Evolutionary conservation across 1,140 invertebrate genomes (phyloP).

Genomic region (Campodea augens): DNA sequence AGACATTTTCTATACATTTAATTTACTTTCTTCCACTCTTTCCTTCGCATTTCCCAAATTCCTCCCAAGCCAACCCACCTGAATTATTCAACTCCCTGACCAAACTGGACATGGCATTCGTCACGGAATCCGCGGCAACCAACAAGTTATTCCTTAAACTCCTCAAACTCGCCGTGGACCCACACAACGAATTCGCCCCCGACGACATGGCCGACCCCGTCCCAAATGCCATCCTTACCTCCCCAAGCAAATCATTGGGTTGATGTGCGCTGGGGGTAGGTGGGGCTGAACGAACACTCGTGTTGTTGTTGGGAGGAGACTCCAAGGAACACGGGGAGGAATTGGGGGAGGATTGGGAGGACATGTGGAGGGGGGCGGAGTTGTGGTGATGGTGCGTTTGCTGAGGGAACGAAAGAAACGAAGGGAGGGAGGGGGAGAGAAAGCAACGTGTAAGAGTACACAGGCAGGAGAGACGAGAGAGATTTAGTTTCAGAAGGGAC

Average conservation of each 20-base stretch:
- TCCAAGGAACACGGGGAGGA: slow-evolving; percentile 78
- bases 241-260: slow-evolving; percentile 16
- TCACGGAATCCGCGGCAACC: slow-evolving; percentile 84
- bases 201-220: slow-evolving; percentile 20
- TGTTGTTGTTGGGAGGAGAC: slow-evolving; percentile 46
- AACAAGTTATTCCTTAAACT: slow-evolving; percentile 64
- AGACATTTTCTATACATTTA: neutral
- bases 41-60: no score
- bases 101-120: slow-evolving; percentile 87
- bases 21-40: slow-evolving; percentile 29
- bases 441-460: no score
- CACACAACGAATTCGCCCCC: slow-evolving; percentile 24
- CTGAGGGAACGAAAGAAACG: no score
- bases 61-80: no score
- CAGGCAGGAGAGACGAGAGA: no score
- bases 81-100: slow-evolving; percentile 87
- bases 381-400: no score
- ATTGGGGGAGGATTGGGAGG: slow-evolving; percentile 71
- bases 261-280: slow-evolving; percentile 40
- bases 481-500: no score
- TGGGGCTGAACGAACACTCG: slow-evolving; percentile 35
- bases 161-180: slow-evolving; percentile 27
- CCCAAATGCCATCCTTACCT: slow-evolving; percentile 26
- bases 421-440: no score
- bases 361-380: no score